Evolutionary conservation across 2,888 invertebrate genomes (phyloP).

Genomic region (Eudemis profundana): DNA sequence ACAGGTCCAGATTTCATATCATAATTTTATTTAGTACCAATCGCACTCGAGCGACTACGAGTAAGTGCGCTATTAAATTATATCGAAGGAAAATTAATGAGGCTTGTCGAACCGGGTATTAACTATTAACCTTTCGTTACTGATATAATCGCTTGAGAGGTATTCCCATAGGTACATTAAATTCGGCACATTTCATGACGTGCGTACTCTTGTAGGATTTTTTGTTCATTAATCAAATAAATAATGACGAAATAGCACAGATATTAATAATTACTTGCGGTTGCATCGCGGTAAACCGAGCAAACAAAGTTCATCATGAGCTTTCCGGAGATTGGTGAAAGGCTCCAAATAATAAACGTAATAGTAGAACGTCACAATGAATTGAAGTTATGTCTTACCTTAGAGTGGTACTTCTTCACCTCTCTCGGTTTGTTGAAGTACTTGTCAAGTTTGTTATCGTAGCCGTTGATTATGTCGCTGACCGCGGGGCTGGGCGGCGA

Average conservation of each 20-base stretch:
- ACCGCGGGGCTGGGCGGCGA: slow-evolving; percentile 42
- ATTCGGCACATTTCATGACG: slow-evolving; percentile 29
- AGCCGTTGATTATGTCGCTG: slow-evolving; percentile 61
- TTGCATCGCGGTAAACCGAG: slow-evolving; percentile 37
- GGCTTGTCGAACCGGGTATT: slow-evolving; percentile 35
- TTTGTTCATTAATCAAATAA: slow-evolving; percentile 37
- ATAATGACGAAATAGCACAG: slow-evolving; percentile 35
- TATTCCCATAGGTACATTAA: slow-evolving; percentile 36
- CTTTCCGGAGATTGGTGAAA: slow-evolving; percentile 40
- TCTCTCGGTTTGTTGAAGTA: slow-evolving; percentile 76
- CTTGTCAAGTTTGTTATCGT: slow-evolving; percentile 76
- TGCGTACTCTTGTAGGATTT: slow-evolving; percentile 31
- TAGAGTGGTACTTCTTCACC: slow-evolving; percentile 66
- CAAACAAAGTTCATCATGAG: slow-evolving; percentile 35
- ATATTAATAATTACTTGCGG: slow-evolving; percentile 36
- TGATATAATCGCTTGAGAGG: slow-evolving; percentile 41
- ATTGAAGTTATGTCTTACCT: slow-evolving; percentile 74
- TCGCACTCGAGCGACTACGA: slow-evolving; percentile 20
- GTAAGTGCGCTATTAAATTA: slow-evolving; percentile 40
- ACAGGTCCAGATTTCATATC: slow-evolving; percentile 34
- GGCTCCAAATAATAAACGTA: slow-evolving; percentile 30
- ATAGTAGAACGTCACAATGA: slow-evolving; percentile 30
- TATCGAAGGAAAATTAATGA: slow-evolving; percentile 41
- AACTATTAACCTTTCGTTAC: slow-evolving; percentile 43
- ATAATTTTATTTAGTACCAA: slow-evolving; percentile 31